Evolutionary conservation across 2,888 invertebrate genomes (phyloP).

Genomic region (Aelia acuminata): DNA sequence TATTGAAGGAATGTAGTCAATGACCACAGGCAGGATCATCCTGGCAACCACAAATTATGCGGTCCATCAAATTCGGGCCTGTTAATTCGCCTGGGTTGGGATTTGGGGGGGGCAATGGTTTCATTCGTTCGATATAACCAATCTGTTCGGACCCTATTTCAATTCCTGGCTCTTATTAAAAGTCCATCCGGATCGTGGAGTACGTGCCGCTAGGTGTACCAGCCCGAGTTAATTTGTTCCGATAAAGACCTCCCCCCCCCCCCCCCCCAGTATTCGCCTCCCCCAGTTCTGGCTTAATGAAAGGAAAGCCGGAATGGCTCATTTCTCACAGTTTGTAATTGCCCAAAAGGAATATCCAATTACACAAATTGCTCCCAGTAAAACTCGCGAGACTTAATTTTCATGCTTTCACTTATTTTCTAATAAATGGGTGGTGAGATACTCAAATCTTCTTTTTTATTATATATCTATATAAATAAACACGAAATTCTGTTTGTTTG

Average conservation of each 20-base stretch:
- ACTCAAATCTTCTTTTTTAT: too few relatives aligned
- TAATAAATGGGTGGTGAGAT: too few relatives aligned
- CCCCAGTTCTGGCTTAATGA: neutral
- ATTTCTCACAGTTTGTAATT: slow-evolving; percentile 6
- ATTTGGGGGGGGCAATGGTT: neutral
- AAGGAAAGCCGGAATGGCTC: neutral
- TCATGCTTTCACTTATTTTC: too few relatives aligned
- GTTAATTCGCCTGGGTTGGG: slow-evolving; percentile 1
- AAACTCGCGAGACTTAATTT: neutral
- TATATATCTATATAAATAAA: too few relatives aligned
- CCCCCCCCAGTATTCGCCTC: too few relatives aligned
- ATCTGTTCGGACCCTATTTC: slow-evolving; percentile 18
- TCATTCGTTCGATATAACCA: neutral
- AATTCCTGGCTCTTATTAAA: slow-evolving; percentile 33
- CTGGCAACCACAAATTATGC: neutral
- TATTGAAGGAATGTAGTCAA: neutral
- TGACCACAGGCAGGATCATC: neutral
- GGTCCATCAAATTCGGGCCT: neutral
- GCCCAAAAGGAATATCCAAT: neutral
- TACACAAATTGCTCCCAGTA: neutral
- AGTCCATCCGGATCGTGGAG: neutral
- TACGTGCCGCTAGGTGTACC: neutral
- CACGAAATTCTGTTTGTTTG: too few relatives aligned
- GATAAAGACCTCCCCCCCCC: slow-evolving; percentile 31
- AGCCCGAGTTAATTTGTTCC: neutral